Evolutionary conservation across 2,797 vertebrate species (phyloP).

Genomic region (Oreochromis grahami): DNA sequence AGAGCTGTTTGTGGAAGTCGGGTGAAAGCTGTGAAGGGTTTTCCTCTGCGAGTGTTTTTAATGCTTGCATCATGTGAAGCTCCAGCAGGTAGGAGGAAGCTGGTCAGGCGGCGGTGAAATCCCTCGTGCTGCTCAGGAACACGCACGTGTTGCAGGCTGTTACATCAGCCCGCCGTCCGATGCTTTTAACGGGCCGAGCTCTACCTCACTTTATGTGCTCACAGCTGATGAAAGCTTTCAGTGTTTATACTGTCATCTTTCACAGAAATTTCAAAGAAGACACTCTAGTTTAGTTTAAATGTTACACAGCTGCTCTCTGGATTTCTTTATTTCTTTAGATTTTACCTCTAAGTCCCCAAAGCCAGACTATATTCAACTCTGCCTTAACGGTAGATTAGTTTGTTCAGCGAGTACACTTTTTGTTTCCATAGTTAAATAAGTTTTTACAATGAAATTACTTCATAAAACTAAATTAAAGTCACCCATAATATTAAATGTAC

Average conservation of each 20-base stretch:
- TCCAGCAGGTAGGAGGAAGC: not conserved
- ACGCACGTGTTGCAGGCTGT: slow-evolving; percentile 16
- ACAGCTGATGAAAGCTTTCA: not conserved
- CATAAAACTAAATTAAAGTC: not conserved
- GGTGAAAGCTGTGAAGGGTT: not conserved
- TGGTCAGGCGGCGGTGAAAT: not conserved
- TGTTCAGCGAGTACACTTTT: rapidly evolving
- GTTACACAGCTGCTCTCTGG: not conserved
- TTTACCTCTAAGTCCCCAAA: not conserved
- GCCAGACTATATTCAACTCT: not conserved
- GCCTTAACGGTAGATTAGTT: not conserved
- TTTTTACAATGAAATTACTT: not conserved
- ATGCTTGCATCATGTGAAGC: slow-evolving; percentile 22
- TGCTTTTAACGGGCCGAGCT: not conserved
- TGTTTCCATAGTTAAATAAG: not conserved
- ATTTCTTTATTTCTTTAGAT: not conserved
- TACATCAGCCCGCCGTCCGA: slow-evolving; percentile 28
- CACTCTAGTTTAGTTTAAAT: not conserved
- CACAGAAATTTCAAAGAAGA: not conserved
- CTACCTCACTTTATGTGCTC: not conserved
- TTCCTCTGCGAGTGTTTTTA: not conserved
- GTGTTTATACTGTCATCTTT: not conserved
- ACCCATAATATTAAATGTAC: not conserved
- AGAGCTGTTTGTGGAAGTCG: not conserved
- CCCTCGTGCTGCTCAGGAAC: not conserved